phyloP scores from a whole-genome alignment of 2,888 invertebrate species.

The Gerosis bhagava region DNA sequence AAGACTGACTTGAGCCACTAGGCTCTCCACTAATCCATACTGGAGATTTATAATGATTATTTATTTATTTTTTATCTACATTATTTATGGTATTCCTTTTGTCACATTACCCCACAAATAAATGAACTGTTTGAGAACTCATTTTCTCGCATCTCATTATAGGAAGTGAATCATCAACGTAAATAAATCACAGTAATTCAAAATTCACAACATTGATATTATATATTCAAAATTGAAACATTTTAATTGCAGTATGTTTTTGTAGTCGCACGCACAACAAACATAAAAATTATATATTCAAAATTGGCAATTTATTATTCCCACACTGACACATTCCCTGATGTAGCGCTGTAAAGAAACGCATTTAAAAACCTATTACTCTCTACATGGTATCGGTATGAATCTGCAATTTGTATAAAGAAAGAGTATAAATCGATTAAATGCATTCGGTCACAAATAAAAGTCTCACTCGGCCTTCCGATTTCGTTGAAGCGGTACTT shows the following conservation, averaged over 20 bases:
- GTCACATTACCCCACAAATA: background rate
- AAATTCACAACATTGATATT: conserved; percentile 27
- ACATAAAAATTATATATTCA: conserved; percentile 38
- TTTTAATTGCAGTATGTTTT: conserved; percentile 39
- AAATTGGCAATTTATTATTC: conserved; percentile 44
- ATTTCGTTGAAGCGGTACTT: conserved; percentile 50
- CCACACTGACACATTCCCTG: conserved; percentile 43
- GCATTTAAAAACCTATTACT: conserved; percentile 72
- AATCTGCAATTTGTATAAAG: conserved; percentile 55
- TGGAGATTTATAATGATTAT: too few relatives aligned
- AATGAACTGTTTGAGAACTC: background rate
- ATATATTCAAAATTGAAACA: conserved; percentile 33
- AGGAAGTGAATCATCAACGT: conserved; percentile 12
- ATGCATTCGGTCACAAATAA: conserved; percentile 53
- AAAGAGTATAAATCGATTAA: conserved; percentile 44
- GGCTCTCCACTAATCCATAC: too few relatives aligned
- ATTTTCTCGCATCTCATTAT: conserved; percentile 1
- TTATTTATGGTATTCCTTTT: too few relatives aligned
- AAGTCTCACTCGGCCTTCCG: conserved; percentile 46
- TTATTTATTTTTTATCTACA: too few relatives aligned
- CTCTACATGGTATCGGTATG: conserved; percentile 51
- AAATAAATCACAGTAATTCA: conserved; percentile 18
- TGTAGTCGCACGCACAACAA: conserved; percentile 34
- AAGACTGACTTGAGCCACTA: too few relatives aligned
- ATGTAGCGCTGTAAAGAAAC: conserved; percentile 50